phyloP scores from a whole-genome alignment of 37 sponge, comb jelly and placozoan species.

The Haliclona indistincta region DNA sequence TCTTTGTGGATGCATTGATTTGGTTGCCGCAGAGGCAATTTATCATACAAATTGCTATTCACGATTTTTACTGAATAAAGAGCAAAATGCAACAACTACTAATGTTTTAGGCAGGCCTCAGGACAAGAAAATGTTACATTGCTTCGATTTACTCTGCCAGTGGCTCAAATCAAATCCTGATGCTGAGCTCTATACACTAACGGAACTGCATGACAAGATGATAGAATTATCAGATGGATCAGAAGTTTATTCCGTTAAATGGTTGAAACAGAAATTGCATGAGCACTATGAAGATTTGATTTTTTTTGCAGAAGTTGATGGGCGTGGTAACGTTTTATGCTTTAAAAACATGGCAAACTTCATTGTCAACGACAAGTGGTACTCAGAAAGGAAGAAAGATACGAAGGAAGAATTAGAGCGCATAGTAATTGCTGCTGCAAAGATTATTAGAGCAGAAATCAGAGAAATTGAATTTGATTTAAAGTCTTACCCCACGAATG shows the following conservation, averaged over 20 bases:
- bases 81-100: neutral
- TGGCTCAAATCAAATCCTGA: slow-evolving; percentile 46
- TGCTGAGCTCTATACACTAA: slow-evolving; percentile 45
- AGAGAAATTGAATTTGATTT: slow-evolving; percentile 26
- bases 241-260: slow-evolving; percentile 27
- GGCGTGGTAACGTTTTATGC: slow-evolving; percentile 13
- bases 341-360: slow-evolving; percentile 31
- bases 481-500: slow-evolving; percentile 23
- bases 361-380: slow-evolving; percentile 27
- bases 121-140: slow-evolving; percentile 2
- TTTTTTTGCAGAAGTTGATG: slow-evolving; percentile 19
- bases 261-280: slow-evolving; percentile 41
- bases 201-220: slow-evolving; percentile 49
- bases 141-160: slow-evolving; percentile 19
- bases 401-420: slow-evolving; percentile 26
- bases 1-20: slow-evolving; percentile 15
- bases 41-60: slow-evolving; percentile 21
- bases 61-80: slow-evolving; percentile 30
- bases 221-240: slow-evolving; percentile 34
- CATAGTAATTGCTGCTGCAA: slow-evolving; percentile 30
- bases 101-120: slow-evolving; percentile 15
- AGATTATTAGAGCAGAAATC: slow-evolving; percentile 47
- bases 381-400: slow-evolving; percentile 9
- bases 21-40: slow-evolving; percentile 22
- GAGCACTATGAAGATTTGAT: slow-evolving; percentile 38